Evolutionary conservation across 2,888 invertebrate genomes (phyloP), one percentile per base, ranked within the genome.

Genomic region (Trichopoda pennipes): DNA sequence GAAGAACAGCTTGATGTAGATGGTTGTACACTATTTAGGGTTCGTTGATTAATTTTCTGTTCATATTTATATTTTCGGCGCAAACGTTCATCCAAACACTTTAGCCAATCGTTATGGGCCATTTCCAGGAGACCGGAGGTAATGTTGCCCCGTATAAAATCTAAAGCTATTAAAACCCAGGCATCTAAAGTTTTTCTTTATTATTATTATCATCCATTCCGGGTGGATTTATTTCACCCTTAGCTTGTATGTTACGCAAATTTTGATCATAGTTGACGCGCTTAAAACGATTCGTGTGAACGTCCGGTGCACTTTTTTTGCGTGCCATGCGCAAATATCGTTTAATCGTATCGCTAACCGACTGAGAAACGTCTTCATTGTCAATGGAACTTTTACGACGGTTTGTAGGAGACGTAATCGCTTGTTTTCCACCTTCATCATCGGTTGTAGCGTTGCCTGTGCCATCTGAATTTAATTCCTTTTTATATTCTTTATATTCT

Each of bases 261-360:
- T 96, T 96, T 80, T 95, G 93, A 87, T 97, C 97, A 87, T 97
- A 97, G 89, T 97, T 97, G 21, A 97, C 96, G 0, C 96, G 94
- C 89, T 96, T 96, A 88, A 97, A 97, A 66, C 95, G 93, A 88
- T 96, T 96, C 3, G 93, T 94, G 85, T 95, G 95, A 2, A 94
- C 94, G 89, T 96, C 96, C 63, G 89, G 88, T 12, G 95, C 94
- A 87, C 96, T 96, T 88, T 97, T 97, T 89, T 97, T 97, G 44
- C 97, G 93, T 9, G 96, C 96, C 96, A 97, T 97, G 76, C 96
- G 92, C 64, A 97, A 91, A 90, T 97, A 97, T 12, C 96, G 92
- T 90, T 96, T 96, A 81, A 97, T 96, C 0, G 96, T 96, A 88
- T 96, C 96, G 88, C 96, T 95, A 32, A 97, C 96, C 0, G 96